These are phyloP conservation scores for Drosophila bocqueti DNA, from an alignment of 1,140 invertebrate genomes.

Conservation along the genomic window DNA sequence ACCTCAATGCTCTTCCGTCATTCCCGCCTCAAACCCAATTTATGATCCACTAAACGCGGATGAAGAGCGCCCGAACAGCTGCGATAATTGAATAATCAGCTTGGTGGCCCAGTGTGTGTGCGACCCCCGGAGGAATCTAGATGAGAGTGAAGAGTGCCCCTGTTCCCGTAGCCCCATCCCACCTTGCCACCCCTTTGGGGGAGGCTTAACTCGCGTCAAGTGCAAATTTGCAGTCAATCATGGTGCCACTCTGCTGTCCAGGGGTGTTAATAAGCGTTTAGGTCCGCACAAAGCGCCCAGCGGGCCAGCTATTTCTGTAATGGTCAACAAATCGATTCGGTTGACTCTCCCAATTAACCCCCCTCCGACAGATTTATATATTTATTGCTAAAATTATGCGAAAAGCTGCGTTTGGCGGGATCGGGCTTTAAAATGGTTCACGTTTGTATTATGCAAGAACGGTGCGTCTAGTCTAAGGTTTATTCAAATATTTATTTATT, in stretches of 20 bases:
- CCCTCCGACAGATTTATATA: constrained; percentile 41
- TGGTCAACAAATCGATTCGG: constrained; percentile 22
- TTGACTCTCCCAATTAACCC: constrained; percentile 53
- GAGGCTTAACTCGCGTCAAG: constrained; percentile 40
- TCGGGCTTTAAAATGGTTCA: constrained; percentile 8
- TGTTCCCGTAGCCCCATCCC: neutral
- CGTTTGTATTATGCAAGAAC: constrained; percentile 9
- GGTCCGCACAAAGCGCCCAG: constrained; percentile 29
- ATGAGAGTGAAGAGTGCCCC: neutral
- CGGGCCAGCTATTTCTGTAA: constrained; percentile 52
- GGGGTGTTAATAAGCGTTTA: constrained; percentile 54
- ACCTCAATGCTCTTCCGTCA: constrained; percentile 56
- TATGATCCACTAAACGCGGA: constrained; percentile 60
- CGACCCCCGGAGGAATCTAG: constrained; percentile 40
- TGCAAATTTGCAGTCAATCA: constrained; percentile 79
- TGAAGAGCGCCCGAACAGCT: constrained; percentile 70
- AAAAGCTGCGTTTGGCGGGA: neutral
- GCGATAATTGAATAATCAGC: constrained; percentile 80
- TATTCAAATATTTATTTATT: neutral
- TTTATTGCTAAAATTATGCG: constrained; percentile 50
- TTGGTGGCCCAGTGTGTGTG: constrained; percentile 56
- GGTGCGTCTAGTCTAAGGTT: neutral
- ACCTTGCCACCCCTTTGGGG: neutral
- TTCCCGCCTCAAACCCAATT: constrained; percentile 44
- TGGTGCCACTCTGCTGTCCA: constrained; percentile 35